phyloP scores from a whole-genome alignment of 2,113 vertebrate species.

The Ceyx margarethae region DNA sequence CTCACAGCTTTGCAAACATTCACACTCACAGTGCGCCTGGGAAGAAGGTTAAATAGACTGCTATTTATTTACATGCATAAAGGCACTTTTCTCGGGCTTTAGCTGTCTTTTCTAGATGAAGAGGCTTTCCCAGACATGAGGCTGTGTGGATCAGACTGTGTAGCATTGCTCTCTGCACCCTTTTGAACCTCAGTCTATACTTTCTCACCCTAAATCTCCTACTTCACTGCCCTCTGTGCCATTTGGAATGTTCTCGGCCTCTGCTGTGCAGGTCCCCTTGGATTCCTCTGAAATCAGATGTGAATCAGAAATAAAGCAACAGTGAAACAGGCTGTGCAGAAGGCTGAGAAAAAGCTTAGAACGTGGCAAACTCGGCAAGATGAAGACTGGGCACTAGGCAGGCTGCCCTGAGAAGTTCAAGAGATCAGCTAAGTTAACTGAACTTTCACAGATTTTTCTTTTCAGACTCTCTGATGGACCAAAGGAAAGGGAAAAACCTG shows the following conservation, averaged over 20 bases:
- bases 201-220: background rate
- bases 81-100: background rate
- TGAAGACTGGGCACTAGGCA: background rate
- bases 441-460: background rate
- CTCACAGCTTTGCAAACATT: constrained; percentile 64
- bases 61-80: constrained; percentile 26
- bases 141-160: background rate
- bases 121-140: background rate
- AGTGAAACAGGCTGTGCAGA: background rate
- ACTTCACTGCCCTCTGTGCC: background rate
- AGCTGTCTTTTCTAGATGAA: background rate
- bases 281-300: background rate
- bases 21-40: background rate
- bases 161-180: background rate
- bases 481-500: background rate
- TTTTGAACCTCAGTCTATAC: background rate
- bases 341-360: background rate
- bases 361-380: background rate
- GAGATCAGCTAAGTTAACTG: background rate
- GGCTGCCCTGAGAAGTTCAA: background rate
- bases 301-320: background rate
- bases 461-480: background rate
- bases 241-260: background rate
- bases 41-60: constrained; percentile 11
- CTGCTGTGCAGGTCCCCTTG: background rate